These are phyloP conservation scores for Haemorhous mexicanus DNA, from an alignment of 2,113 vertebrate species.

Conservation along the genomic window DNA sequence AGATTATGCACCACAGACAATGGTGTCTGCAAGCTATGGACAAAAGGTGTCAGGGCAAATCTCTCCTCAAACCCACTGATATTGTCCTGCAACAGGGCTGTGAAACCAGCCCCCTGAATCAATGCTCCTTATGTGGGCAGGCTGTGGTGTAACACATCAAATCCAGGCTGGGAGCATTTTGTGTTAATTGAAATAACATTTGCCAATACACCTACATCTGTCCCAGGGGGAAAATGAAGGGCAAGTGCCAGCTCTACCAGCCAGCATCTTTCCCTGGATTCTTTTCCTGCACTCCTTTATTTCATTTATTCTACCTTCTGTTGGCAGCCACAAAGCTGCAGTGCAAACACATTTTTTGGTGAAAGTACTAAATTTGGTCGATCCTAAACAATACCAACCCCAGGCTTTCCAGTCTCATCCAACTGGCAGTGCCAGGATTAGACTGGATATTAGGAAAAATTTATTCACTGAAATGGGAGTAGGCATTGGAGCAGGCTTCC, in stretches of 20 bases:
- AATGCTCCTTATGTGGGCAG: not conserved
- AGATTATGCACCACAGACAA: constrained; percentile 39
- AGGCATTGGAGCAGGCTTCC: not conserved
- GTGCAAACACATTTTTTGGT: not conserved
- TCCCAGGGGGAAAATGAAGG: not conserved
- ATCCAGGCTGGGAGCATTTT: not conserved
- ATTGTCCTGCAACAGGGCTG: not conserved
- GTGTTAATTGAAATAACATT: not conserved
- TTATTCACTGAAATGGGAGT: not conserved
- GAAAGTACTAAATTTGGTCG: not conserved
- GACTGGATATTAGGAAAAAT: not conserved
- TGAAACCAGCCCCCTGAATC: not conserved
- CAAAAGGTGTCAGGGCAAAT: constrained; percentile 43
- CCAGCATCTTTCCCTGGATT: not conserved
- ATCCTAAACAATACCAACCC: not conserved
- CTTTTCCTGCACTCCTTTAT: not conserved
- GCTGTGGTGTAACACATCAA: not conserved
- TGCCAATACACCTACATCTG: not conserved
- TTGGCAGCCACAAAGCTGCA: not conserved
- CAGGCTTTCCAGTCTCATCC: not conserved
- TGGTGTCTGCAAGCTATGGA: not conserved
- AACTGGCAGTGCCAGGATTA: not conserved
- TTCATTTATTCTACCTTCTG: not conserved
- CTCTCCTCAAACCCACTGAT: not conserved
- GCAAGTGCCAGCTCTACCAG: not conserved